phyloP scores from a whole-genome alignment of 2,888 invertebrate genomes.

The Tubulanus polymorphus region DNA sequence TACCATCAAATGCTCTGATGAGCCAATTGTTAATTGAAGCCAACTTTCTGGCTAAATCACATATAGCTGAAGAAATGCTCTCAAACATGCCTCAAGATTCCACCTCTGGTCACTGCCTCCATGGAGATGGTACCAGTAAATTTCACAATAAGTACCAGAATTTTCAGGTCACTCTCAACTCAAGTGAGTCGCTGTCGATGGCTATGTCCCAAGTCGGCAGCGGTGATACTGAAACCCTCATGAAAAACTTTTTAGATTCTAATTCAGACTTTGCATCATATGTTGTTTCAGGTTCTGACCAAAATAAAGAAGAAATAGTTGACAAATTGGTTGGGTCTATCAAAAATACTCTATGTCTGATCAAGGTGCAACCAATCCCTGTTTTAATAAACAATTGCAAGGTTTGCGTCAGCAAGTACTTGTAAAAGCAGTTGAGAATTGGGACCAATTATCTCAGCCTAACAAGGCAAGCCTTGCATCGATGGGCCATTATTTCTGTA shows the following conservation, averaged over 20 bases:
- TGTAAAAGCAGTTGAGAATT: neutral
- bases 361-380: neutral
- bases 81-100: too few relatives aligned
- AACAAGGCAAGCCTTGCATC: neutral
- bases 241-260: too few relatives aligned
- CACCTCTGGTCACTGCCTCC: neutral
- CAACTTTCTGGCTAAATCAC: too few relatives aligned
- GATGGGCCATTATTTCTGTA: neutral
- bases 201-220: too few relatives aligned
- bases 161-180: neutral
- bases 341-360: neutral
- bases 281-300: too few relatives aligned
- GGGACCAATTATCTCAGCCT: neutral
- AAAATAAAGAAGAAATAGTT: neutral
- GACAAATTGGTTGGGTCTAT: neutral
- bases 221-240: too few relatives aligned
- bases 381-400: neutral
- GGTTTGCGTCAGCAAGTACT: neutral
- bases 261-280: too few relatives aligned
- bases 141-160: neutral
- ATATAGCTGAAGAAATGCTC: too few relatives aligned
- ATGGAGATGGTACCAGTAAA: neutral
- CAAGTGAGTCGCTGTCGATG: neutral
- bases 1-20: too few relatives aligned
- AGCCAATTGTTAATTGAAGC: too few relatives aligned